Base-by-base conservation (phyloP, 2,797 vertebrate species). In the Chlorospingus flavigularis region DNA sequence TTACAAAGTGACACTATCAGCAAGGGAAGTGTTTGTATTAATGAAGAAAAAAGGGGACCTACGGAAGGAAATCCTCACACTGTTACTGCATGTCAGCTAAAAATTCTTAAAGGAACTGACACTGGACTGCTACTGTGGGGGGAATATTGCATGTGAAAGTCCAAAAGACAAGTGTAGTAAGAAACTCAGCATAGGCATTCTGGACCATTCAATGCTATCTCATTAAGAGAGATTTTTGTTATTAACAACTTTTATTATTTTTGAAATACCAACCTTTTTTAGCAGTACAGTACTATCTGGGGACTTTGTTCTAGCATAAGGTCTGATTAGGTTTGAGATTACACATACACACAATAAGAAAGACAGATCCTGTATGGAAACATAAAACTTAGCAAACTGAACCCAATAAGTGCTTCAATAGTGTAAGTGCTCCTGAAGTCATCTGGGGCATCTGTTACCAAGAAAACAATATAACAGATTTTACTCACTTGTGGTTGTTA, bases 1-100 rank as follows among this genome's bases (percentile, higher is more conserved):
- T 91, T 90, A 80, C 90, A 66, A 77, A 95, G 66, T 86, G 58
- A 88, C n/a, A 24, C 26, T 65, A 86, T 72, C 82, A 77, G 28
- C 45, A 87, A 77, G 45, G 50, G 45, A 90, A 90, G 28, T 71
- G 62, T 62, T 84, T 8, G 9, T 26, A 25, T 31, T 83, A 86
- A 91, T 80, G 73, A 80, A 90, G 57, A 74, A 66, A 68, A 94
- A 43, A 66, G 7, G 4, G 5, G 10, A 60, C 10, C 57, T 33
- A 47, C 16, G 21, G 18, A 90, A 83, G 33, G 20, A 88, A 89
- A 58, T 43, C 43, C 20, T 72, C 28, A 9, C 15, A 19, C 14
- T 30, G 4, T 20, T 79, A 37, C 28, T 80, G 26, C 7, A 11
- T 50, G 35, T 43, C 47, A 90, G 26, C 15, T 78, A 75, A 68